Percentiles rank a stretch among this genome's conserved stretches.
Conservation (phyloP, 2,797 vertebrate genomes). For the Dallia pectoralis region DNA sequence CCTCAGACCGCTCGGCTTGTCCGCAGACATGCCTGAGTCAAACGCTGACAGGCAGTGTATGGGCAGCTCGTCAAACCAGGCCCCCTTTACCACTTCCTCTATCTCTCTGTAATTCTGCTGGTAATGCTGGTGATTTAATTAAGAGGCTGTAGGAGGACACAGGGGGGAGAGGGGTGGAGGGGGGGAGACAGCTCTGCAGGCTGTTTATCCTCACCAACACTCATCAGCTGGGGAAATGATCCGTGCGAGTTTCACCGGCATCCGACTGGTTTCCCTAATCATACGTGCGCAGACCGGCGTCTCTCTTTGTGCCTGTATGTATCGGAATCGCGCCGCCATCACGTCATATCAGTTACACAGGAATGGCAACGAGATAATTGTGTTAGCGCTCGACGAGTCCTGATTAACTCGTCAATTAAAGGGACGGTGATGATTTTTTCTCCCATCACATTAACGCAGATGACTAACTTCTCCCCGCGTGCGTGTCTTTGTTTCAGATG, state of each 20-base stretch:
- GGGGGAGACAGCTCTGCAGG: background rate
- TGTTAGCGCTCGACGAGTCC: background rate
- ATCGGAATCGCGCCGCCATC: background rate
- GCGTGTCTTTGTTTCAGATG: conserved; percentile 66
- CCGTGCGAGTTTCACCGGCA: background rate
- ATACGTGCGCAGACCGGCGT: too few relatives aligned
- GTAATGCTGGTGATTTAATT: background rate
- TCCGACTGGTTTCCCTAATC: background rate
- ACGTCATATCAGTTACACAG: too few relatives aligned
- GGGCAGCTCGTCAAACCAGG: background rate
- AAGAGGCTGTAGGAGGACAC: background rate
- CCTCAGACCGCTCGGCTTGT: background rate
- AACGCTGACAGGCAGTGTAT: background rate
- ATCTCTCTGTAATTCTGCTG: background rate
- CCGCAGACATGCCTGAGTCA: conserved; percentile 7
- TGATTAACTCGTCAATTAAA: background rate
- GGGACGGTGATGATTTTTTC: too few relatives aligned
- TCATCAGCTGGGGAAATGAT: background rate
- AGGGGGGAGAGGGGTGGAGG: too few relatives aligned
- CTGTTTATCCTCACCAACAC: background rate
- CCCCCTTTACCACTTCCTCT: background rate
- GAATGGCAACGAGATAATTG: too few relatives aligned
- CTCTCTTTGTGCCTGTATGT: background rate
- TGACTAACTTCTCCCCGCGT: background rate
- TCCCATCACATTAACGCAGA: background rate